Conservation (phyloP, 2,888 invertebrate genomes). For the Philereme transversata region DNA sequence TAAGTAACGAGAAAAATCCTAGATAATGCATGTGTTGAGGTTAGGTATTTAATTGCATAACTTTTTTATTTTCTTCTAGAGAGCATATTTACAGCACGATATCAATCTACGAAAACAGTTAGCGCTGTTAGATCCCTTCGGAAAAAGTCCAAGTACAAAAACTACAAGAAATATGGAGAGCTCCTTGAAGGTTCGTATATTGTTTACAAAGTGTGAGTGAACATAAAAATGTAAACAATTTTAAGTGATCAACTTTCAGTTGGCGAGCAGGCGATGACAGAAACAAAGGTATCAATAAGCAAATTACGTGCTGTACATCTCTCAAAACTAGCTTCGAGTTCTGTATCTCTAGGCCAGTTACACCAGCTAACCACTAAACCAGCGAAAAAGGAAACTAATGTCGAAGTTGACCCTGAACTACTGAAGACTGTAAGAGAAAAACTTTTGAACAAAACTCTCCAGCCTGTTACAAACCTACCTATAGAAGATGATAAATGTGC, state of each 20-base stretch:
- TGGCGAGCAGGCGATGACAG: slow-evolving; percentile 84
- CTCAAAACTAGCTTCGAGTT: slow-evolving; percentile 85
- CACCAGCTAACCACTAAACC: slow-evolving; percentile 79
- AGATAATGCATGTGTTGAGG: slow-evolving; percentile 34
- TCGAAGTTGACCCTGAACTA: slow-evolving; percentile 71
- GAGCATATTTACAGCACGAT: slow-evolving; percentile 57
- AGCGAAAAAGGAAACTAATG: slow-evolving; percentile 47
- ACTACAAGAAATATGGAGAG: slow-evolving; percentile 86
- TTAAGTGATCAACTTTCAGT: slow-evolving; percentile 74
- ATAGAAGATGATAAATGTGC: slow-evolving; percentile 77
- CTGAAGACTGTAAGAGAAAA: slow-evolving; percentile 72
- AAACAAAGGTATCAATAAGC: slow-evolving; percentile 87
- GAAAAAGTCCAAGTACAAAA: slow-evolving; percentile 76
- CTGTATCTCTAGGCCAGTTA: slow-evolving; percentile 83
- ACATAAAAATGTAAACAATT: slow-evolving; percentile 41
- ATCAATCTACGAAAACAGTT: slow-evolving; percentile 75
- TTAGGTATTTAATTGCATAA: slow-evolving; percentile 69
- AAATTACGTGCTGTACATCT: slow-evolving; percentile 87
- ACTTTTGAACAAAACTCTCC: slow-evolving; percentile 59
- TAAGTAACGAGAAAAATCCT: not conserved
- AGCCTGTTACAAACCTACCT: slow-evolving; percentile 45
- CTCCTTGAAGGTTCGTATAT: slow-evolving; percentile 85
- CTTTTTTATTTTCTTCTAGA: slow-evolving; percentile 61
- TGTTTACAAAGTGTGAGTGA: slow-evolving; percentile 14
- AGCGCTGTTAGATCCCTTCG: slow-evolving; percentile 62